A percentile compares a stretch with the other conserved stretches of the same genome.
phyloP scores from a whole-genome alignment of 2,113 vertebrate genomes.

The Burhinus bistriatus region DNA sequence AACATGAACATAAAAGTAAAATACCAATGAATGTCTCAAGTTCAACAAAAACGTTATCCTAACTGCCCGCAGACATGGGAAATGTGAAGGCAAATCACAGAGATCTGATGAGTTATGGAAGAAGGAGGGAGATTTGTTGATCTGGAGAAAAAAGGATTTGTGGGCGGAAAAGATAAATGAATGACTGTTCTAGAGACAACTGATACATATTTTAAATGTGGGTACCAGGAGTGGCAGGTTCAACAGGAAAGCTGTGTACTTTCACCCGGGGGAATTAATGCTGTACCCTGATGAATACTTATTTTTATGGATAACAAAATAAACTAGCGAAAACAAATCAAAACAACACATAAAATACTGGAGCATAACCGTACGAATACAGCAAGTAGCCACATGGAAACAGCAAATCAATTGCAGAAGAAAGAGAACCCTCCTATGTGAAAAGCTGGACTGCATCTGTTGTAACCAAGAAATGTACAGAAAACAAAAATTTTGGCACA shows the following conservation, averaged over 20 bases:
- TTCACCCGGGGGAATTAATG: background rate
- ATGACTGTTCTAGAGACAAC: background rate
- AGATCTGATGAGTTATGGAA: background rate
- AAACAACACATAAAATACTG: background rate
- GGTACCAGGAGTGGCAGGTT: background rate
- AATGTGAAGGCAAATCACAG: background rate
- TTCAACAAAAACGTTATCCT: background rate
- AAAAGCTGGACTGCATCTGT: background rate
- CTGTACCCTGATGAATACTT: background rate
- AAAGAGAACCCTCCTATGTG: background rate
- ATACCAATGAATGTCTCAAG: background rate
- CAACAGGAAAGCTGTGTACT: background rate
- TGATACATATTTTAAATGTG: background rate
- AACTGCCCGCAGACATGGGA: background rate
- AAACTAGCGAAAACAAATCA: background rate
- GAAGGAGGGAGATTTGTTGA: background rate
- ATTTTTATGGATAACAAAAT: background rate
- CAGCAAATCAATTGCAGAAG: background rate
- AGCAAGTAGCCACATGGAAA: background rate
- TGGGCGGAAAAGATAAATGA: background rate
- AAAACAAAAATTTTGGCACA: background rate
- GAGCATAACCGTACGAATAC: background rate
- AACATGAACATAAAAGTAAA: background rate
- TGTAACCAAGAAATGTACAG: rapidly evolving
- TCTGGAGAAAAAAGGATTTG: background rate